Percentiles rank a stretch among this genome's conserved stretches.
phyloP scores from a whole-genome alignment of 2,888 invertebrate species.

The Ametastegia equiseti region DNA sequence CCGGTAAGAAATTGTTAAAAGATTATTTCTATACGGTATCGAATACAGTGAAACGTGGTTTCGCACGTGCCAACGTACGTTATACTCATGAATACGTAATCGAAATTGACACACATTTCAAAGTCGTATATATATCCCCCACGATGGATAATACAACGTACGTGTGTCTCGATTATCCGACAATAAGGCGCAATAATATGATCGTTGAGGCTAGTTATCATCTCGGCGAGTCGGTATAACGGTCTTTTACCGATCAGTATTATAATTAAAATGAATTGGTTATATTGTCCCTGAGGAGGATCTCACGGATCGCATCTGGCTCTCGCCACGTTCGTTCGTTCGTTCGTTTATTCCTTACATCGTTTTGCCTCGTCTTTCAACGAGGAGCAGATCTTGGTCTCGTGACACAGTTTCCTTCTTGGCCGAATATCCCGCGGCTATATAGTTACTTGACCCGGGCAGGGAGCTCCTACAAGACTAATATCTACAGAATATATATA shows the following conservation, averaged over 20 bases:
- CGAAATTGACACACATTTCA: too few species aligned
- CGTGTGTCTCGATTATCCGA: background rate
- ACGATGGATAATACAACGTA: too few species aligned
- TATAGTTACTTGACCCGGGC: background rate
- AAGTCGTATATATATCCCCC: background rate
- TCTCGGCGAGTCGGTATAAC: constrained; percentile 55
- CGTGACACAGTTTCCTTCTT: constrained; percentile 60
- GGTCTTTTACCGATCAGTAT: constrained; percentile 57
- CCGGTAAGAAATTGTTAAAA: too few species aligned
- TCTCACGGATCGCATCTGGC: constrained; percentile 49
- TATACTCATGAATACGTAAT: too few species aligned
- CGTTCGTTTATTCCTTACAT: background rate
- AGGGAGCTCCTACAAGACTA: background rate
- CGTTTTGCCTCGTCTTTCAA: background rate
- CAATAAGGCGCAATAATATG: background rate
- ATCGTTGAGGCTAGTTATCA: constrained; percentile 33
- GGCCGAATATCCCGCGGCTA: constrained; percentile 48
- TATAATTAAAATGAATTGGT: constrained; percentile 63
- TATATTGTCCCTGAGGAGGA: constrained; percentile 58
- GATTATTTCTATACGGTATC: too few species aligned
- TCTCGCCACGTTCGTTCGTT: background rate
- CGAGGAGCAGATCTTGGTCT: background rate
- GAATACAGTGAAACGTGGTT: too few species aligned
- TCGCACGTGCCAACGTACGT: too few species aligned
- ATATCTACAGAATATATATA: background rate